phyloP scores from a whole-genome alignment of 1,140 invertebrate species.

The Chironomus striatipennis region DNA sequence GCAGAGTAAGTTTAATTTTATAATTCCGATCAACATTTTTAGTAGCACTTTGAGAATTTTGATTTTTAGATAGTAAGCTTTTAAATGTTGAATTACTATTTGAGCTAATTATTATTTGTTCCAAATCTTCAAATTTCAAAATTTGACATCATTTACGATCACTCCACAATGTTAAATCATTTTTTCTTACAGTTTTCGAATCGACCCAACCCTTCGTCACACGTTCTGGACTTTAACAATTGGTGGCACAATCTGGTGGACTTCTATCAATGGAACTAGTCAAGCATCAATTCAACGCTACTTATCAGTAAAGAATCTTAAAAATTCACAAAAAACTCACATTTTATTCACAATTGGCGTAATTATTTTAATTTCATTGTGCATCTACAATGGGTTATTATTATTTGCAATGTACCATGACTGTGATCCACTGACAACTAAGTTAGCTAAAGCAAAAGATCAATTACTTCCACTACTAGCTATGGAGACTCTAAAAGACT shows the following conservation, averaged over 20 bases:
- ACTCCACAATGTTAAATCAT: too few species aligned
- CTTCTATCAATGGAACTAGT: constrained; percentile 70
- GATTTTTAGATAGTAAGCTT: too few species aligned
- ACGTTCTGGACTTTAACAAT: constrained; percentile 68
- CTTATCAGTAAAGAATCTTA: constrained; percentile 56
- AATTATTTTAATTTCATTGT: constrained; percentile 51
- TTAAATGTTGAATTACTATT: too few species aligned
- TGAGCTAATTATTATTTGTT: too few species aligned
- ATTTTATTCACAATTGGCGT: constrained; percentile 41
- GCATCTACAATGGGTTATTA: constrained; percentile 64
- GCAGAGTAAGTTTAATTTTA: constrained; percentile 50
- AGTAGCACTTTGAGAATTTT: too few species aligned
- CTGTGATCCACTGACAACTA: constrained; percentile 63
- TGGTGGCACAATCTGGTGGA: constrained; percentile 73
- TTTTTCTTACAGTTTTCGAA: background rate
- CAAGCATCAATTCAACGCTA: constrained; percentile 76
- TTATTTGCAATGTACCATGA: constrained; percentile 66
- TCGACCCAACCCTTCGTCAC: constrained; percentile 43
- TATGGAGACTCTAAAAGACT: constrained; percentile 28
- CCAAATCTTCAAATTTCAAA: too few species aligned
- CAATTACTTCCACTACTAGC: background rate
- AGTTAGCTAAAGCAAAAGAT: constrained; percentile 29
- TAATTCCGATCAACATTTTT: too few species aligned
- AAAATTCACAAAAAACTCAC: constrained; percentile 47
- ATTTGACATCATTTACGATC: too few species aligned